Percentiles rank a stretch among this genome's conserved stretches.
phyloP scores from a whole-genome alignment of 2,888 invertebrate genomes.

The Drosophila meridiana region DNA sequence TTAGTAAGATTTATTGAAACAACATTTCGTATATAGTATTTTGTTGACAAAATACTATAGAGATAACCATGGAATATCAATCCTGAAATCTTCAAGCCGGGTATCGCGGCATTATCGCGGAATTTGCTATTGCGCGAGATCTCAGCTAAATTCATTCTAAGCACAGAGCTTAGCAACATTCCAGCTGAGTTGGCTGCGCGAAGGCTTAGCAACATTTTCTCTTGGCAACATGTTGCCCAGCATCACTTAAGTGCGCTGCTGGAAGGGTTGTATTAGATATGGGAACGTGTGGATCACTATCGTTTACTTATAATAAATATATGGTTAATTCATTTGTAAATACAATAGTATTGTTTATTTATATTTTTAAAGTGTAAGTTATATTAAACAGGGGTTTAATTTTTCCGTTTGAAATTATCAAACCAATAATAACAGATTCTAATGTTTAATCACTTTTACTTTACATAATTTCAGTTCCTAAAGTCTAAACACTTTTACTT shows the following conservation, averaged over 20 bases:
- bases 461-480: background rate
- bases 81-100: background rate
- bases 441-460: background rate
- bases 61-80: background rate
- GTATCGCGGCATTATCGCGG: background rate
- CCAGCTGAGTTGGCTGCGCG: background rate
- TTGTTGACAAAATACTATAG: background rate
- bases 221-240: background rate
- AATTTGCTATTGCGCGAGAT: no score
- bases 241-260: conserved; percentile 1
- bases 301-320: background rate
- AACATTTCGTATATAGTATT: background rate
- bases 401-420: background rate
- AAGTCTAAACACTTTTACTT: background rate
- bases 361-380: background rate
- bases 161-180: background rate
- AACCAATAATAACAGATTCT: background rate
- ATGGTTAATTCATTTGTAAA: background rate
- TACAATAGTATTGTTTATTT: background rate
- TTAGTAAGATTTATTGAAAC: background rate
- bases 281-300: background rate
- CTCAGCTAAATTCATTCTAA: no score
- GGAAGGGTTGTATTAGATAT: background rate
- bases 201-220: background rate
- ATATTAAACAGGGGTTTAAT: background rate